Base-by-base conservation (phyloP, 92 coral and sea anemone species). In the Bergia sp. region DNA sequence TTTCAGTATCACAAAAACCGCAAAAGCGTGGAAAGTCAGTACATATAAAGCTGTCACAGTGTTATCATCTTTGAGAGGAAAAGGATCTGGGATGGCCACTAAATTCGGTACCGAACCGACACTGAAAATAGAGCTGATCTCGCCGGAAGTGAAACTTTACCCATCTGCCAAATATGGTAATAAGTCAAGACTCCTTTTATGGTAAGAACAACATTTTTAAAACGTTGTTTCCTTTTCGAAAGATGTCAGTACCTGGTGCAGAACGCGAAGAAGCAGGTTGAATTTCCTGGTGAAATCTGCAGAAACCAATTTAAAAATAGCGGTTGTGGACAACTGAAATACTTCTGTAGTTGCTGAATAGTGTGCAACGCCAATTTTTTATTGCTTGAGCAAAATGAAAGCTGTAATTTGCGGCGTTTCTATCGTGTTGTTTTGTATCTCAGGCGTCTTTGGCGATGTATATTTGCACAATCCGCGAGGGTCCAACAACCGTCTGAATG, bases 381-480 rank as follows among this genome's bases (percentile, higher is more conserved):
- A 4, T 71, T 29, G 64, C 79, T 16, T 16, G 15, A 29, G 47
- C 42, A 71, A 45, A 47, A 84, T 84, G 87, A 84, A 73, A 72
- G 78, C 12, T 45, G 5, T 84, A 37, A 16, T 72, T 84, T 71
- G 79, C 87, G 47, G 87, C 77, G 40, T 43, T 3, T 44, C 37
- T 45, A 67, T 23, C 13, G 20, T 49, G 21, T 7, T 84, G 87
- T 71, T 71, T 21, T 84, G 44, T 55, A 29, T 36, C 42, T 36
- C 79, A 12, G 7, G 47, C 3, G 87, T 84, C 4, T 36, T 71
- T 47, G 94, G 90, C 36, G 99, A 97, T 89, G 88, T 97, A 4
- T 97, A 97, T 85, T 5, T 97, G 88, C 99, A 97, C 90, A 89
- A 86, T 64, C 98, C 95, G 39, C 93, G 99, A 80, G 99, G 99